Percentiles rank a stretch among this genome's conserved stretches.
phyloP scores from a whole-genome alignment of 2,113 vertebrate genomes.

The Myrmophylax atrothorax region DNA sequence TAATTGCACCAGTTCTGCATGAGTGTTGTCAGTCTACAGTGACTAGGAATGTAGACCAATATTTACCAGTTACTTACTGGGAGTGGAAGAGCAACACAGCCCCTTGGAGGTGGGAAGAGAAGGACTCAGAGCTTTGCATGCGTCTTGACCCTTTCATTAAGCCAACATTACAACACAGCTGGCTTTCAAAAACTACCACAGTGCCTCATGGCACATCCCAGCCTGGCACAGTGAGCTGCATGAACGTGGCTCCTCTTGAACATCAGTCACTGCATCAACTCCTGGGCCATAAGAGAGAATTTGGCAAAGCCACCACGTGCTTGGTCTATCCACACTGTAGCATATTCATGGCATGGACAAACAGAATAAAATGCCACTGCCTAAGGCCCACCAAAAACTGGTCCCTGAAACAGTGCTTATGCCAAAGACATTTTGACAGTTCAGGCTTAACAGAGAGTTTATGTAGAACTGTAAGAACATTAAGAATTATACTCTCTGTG shows the following conservation, averaged over 20 bases:
- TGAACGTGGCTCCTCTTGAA: not conserved
- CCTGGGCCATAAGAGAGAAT: not conserved
- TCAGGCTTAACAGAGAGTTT: not conserved
- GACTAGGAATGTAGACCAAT: not conserved
- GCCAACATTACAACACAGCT: rapidly evolving
- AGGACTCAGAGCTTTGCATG: not conserved
- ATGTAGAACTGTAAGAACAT: not conserved
- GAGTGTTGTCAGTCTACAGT: rapidly evolving
- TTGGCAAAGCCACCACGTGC: not conserved
- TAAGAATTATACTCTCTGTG: not conserved
- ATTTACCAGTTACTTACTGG: not conserved
- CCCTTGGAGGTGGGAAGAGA: not conserved
- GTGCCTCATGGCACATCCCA: not conserved
- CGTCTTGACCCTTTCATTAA: not conserved
- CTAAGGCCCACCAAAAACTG: not conserved
- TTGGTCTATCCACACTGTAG: not conserved
- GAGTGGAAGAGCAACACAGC: not conserved
- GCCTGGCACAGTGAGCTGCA: not conserved
- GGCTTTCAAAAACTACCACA: not conserved
- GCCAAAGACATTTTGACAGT: not conserved
- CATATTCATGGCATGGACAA: too few relatives aligned
- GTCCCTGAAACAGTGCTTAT: not conserved
- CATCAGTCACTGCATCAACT: not conserved
- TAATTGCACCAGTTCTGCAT: not conserved
- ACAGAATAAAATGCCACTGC: not conserved